Evolutionary conservation across 2,888 invertebrate genomes (phyloP), one percentile per base, ranked within the genome.

Genomic region (Cryptus armator): DNA sequence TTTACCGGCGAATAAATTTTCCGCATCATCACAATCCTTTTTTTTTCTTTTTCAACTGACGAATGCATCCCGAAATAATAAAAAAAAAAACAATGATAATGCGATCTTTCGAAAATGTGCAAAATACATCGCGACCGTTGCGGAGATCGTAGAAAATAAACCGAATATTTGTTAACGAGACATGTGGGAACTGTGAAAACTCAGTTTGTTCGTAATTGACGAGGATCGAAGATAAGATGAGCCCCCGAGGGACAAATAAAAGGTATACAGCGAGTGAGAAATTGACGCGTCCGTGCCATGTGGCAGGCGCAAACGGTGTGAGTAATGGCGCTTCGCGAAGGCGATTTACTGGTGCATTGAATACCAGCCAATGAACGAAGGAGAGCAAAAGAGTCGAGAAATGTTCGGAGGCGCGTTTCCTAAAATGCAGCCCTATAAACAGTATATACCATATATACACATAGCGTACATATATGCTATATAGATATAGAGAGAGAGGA

Each of bases 231-330:
- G 62, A 7, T 24, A 4, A 24, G 62, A 62, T 32, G 62, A 14
- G 62, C 14, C 29, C 19, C 6, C n/a, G 48, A 51, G 68, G 16
- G 29, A 12, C 10, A 14, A 70, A 51, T 43, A 56, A 51, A 51
- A 46, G 32, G 32, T n/a, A 37, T 56, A 67, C 71, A 68, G 70
- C 74, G 66, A 56, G 56, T 71, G 64, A 70, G 67, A 82, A 85
- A 81, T 85, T 81, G 80, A 86, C 59, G 82, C 80, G 83, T 82
- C 37, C 84, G 86, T 86, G 88, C 88, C 91, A 92, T 92, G 91
- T 91, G 91, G 92, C 90, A 92, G 91, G 89, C 92, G 89, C 89
- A 89, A 92, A 91, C 89, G 90, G 89, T 86, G 88, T 89, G 90
- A 92, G 90, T 91, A 91, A 91, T 91, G 91, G 90, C 89, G 89